Percentiles rank a stretch among this genome's conserved stretches.
Evolutionary conservation across 2,113 vertebrate genomes (phyloP).

Genomic region (Xiphorhynchus elegans): DNA sequence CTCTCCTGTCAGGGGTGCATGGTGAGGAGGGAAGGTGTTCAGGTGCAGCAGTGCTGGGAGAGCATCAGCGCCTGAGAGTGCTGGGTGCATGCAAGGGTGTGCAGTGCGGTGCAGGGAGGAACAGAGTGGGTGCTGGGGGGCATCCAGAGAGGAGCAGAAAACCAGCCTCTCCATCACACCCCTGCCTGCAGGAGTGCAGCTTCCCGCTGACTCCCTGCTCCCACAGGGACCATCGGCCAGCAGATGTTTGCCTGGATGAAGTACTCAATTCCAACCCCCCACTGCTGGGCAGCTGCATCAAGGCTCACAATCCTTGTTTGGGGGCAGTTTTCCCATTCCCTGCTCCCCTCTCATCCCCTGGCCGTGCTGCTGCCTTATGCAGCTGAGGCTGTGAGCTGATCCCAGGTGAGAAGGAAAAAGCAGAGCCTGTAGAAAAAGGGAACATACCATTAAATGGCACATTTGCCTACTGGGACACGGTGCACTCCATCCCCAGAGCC

Average conservation of each 20-base stretch:
- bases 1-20: accelerated
- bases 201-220: constrained; percentile 47
- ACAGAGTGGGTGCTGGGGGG: not conserved
- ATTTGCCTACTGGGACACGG: not conserved
- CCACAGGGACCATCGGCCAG: not conserved
- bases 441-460: not conserved
- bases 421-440: accelerated
- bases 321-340: not conserved
- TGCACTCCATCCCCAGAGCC: accelerated
- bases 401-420: not conserved
- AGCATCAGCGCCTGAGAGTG: not conserved
- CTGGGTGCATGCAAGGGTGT: not conserved
- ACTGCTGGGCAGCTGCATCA: not conserved
- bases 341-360: not conserved
- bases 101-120: not conserved
- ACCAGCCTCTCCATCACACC: not conserved
- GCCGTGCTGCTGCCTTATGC: accelerated
- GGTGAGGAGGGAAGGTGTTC: not conserved
- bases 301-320: not conserved
- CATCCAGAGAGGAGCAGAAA: constrained; percentile 48
- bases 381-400: not conserved
- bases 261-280: not conserved
- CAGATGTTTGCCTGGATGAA: constrained; percentile 51
- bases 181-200: not conserved
- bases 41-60: accelerated